Percentiles rank a stretch among this genome's conserved stretches.
Evolutionary conservation across 2,797 vertebrate genomes (phyloP).

Genomic region (Anguilla pacifica): DNA sequence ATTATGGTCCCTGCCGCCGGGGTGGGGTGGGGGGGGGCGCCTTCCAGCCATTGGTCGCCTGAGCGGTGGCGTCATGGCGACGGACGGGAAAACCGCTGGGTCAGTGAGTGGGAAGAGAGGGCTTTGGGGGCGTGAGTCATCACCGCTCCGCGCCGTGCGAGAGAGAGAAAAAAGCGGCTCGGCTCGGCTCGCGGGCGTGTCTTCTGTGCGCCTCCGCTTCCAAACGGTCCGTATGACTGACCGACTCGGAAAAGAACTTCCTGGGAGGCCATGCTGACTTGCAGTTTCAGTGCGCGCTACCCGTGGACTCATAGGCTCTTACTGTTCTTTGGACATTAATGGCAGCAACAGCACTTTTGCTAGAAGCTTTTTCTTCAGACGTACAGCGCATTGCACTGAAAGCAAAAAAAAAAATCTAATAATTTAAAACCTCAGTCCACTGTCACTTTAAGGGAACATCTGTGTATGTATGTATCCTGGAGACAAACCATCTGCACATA

Average conservation of each 20-base stretch:
- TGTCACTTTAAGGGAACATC: not conserved
- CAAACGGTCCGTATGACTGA: not conserved
- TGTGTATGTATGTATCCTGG: not conserved
- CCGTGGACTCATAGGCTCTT: no score
- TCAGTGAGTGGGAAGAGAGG: not conserved
- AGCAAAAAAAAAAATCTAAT: not conserved
- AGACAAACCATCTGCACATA: not conserved
- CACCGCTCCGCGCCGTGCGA: not conserved
- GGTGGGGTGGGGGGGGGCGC: no score
- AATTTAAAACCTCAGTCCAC: no score
- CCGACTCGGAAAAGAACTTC: not conserved
- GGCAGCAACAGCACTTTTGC: not conserved
- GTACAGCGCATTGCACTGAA: not conserved
- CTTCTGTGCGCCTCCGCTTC: not conserved
- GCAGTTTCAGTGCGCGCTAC: no score
- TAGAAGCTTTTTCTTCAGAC: not conserved
- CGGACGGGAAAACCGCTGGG: conserved; percentile 8
- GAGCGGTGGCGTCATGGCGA: not conserved
- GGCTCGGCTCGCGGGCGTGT: not conserved
- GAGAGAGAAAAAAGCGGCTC: not conserved
- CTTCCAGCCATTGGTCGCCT: not conserved
- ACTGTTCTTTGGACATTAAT: no score
- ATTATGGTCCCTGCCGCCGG: not conserved
- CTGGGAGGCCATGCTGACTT: not conserved
- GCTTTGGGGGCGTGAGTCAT: not conserved